phyloP scores from a whole-genome alignment of 2,113 vertebrate species.

The Channa argus region DNA sequence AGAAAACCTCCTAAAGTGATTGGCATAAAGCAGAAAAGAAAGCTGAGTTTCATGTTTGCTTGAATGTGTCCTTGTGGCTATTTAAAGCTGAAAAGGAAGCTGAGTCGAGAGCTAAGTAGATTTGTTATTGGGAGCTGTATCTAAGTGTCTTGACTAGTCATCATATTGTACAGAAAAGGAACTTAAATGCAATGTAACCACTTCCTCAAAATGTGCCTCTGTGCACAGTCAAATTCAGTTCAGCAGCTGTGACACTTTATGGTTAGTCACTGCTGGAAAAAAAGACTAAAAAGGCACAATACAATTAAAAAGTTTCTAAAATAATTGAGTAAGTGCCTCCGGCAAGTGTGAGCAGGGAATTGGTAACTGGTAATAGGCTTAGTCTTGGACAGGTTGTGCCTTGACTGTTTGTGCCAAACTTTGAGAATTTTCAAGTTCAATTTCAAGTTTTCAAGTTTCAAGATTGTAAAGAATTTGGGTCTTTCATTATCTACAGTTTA shows the following conservation, averaged over 20 bases:
- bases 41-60: background rate
- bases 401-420: too few species aligned
- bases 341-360: too few species aligned
- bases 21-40: conserved; percentile 12
- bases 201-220: conserved; percentile 32
- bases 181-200: conserved; percentile 21
- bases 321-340: too few species aligned
- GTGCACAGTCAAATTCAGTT: conserved; percentile 34
- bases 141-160: background rate
- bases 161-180: conserved; percentile 26
- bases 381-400: too few species aligned
- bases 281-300: too few species aligned
- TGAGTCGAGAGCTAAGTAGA: background rate
- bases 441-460: too few species aligned
- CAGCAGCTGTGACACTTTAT: conserved; percentile 5
- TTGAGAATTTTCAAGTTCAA: too few species aligned
- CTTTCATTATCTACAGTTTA: too few species aligned
- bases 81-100: conserved; percentile 14
- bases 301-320: too few species aligned
- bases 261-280: background rate
- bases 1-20: background rate
- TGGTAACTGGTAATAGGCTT: too few species aligned
- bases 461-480: too few species aligned
- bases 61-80: background rate
- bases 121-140: conserved; percentile 9